Conservation (phyloP, 2,113 vertebrate species). For the Zosterops pallidus region DNA sequence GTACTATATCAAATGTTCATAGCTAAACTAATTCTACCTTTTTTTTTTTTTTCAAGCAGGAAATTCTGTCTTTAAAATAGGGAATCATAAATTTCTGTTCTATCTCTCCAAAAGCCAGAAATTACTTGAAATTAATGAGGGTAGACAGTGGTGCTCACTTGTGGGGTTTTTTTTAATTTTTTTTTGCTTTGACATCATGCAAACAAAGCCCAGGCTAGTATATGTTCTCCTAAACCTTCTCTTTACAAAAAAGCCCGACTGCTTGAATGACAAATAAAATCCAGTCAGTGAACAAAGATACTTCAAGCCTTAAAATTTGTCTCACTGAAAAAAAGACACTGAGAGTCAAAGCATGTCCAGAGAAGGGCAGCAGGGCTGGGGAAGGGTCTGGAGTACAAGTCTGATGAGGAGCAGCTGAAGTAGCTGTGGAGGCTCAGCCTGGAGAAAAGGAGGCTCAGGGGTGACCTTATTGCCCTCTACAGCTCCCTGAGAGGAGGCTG, state of each 20-base stretch:
- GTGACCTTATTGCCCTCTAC: accelerated
- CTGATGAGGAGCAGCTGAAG: neutral
- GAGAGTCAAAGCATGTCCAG: accelerated
- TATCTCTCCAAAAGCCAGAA: neutral
- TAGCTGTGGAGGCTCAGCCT: neutral
- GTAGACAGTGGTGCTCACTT: neutral
- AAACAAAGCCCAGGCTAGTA: neutral
- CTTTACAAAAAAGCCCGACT: neutral
- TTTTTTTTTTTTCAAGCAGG: neutral
- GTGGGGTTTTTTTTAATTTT: neutral
- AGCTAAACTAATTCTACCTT: neutral
- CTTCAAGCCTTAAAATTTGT: neutral
- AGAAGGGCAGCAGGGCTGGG: neutral
- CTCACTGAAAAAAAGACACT: neutral
- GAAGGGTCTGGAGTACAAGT: neutral
- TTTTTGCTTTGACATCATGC: neutral
- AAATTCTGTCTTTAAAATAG: neutral
- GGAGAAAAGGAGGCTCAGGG: neutral
- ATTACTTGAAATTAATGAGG: neutral
- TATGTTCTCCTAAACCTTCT: neutral
- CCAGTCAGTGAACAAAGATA: neutral
- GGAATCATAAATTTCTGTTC: neutral
- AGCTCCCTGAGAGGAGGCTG: neutral
- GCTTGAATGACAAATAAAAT: neutral
- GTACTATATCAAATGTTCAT: neutral